Base-by-base conservation (phyloP, 2,797 vertebrate species). In the Pangasius mekongensis region DNA sequence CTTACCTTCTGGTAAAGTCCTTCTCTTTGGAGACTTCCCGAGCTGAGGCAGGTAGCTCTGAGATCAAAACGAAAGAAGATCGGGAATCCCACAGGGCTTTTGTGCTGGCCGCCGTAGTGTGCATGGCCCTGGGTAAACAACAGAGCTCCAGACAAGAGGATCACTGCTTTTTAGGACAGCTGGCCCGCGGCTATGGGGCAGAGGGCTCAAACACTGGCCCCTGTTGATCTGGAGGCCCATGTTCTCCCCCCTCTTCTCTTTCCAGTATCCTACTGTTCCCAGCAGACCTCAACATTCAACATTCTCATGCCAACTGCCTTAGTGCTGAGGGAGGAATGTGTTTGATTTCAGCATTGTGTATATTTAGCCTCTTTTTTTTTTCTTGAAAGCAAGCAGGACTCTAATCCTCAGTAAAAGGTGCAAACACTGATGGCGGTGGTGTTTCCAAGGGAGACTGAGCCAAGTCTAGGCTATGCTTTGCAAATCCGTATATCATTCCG, bases 11-110 rank as follows among this genome's bases (percentile, higher is more conserved):
- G 87, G 87, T 89, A 64, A 91, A 90, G 89, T 76, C 87, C 84
- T 84, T 74, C 86, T 89, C 54, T 88, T 71, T 82, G 67, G 86
- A 88, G 90, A 83, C 85, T 49, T 90, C 86, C 87, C 62, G 58
- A 80, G 89, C 71, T 64, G 86, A 77, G 78, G 67, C 88, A 90
- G 91, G 89, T 88, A 90, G 62, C 86, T 64, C 81, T 2, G 56
- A 84, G 80, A 91, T 91, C 86, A 84, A 89, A 87, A 84, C 5
- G 76, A 67, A 85, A 58, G 73, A 81, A 85, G 86, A 71, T 87
- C 67, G 67, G 16, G 76, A 86, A 88, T 93, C 95, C 94, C 93
- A 94, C 90, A 91, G 93, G 92, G 93, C 89, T 91, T 94, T 96
- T 96, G 94, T 96, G 89, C 92, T 89, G 49, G 89, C 88, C 54